phyloP scores from a whole-genome alignment of 30 jellyfish, hydroid and myxozoan genomes.

The Morbakka virulenta region DNA sequence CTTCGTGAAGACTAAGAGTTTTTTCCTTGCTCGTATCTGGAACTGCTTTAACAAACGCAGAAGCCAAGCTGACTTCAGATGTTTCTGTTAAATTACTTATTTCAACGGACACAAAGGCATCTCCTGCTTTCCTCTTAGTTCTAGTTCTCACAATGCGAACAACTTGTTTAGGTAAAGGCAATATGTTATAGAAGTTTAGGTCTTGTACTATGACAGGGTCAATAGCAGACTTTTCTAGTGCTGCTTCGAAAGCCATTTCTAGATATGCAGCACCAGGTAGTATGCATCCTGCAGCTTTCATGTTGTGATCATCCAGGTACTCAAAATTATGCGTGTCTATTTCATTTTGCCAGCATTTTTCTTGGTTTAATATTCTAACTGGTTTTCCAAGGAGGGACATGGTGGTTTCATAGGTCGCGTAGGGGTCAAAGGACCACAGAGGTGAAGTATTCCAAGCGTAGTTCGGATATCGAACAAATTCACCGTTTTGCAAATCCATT shows the following conservation, averaged over 20 bases:
- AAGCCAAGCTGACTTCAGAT: conserved; percentile 20
- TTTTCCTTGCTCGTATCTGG: neutral
- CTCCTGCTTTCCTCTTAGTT: neutral
- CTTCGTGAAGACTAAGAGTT: conserved; percentile 22
- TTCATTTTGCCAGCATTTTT: conserved; percentile 42
- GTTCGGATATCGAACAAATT: conserved; percentile 41
- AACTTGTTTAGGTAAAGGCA: conserved; percentile 42
- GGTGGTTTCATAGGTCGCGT: conserved; percentile 11
- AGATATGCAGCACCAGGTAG: conserved; percentile 64
- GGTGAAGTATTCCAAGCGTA: conserved; percentile 65
- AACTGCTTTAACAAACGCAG: conserved; percentile 11
- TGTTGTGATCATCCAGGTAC: conserved; percentile 47
- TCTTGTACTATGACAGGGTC: conserved; percentile 45
- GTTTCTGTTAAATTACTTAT: conserved; percentile 18
- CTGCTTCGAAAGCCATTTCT: conserved; percentile 60
- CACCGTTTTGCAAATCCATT: conserved; percentile 28
- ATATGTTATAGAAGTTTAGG: conserved; percentile 12
- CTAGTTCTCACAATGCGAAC: conserved; percentile 13
- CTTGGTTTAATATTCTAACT: neutral
- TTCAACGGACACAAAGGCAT: neutral
- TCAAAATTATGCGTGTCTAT: conserved; percentile 31
- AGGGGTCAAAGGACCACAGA: conserved; percentile 57
- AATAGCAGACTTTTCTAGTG: neutral
- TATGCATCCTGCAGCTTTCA: conserved; percentile 59
- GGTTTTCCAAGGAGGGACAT: conserved; percentile 51